phyloP scores from a whole-genome alignment of 2,888 invertebrate genomes.

The Artemia sinica region DNA sequence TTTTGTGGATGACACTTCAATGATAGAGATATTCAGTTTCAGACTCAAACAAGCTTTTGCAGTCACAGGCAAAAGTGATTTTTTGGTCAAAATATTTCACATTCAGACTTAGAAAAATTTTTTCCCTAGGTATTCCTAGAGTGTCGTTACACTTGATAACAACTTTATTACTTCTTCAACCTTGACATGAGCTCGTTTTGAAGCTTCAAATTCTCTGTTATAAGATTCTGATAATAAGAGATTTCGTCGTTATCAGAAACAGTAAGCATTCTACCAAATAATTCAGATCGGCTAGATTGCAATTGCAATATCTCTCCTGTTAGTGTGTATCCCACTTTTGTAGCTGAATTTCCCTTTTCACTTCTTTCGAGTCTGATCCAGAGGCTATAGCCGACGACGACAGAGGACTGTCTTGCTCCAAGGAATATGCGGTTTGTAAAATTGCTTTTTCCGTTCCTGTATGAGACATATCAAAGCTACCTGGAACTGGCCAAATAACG shows the following conservation, averaged over 20 bases:
- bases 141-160: not conserved
- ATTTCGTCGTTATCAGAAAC: not conserved
- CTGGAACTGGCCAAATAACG: too few species aligned
- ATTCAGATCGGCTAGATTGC: conserved; percentile 6
- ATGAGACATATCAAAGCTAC: too few species aligned
- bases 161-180: not conserved
- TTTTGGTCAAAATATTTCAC: conserved; percentile 2
- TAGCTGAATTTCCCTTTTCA: too few species aligned
- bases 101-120: not conserved
- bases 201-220: conserved; percentile 10
- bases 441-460: too few species aligned
- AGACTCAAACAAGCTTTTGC: conserved; percentile 2
- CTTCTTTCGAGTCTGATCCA: too few species aligned
- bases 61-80: conserved; percentile 5
- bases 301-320: not conserved
- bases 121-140: not conserved
- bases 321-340: not conserved
- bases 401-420: too few species aligned
- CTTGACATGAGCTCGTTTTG: not conserved
- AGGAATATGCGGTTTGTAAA: too few species aligned
- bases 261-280: not conserved
- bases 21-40: not conserved
- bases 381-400: too few species aligned
- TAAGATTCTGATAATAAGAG: not conserved
- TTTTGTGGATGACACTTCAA: not conserved